Conservation (phyloP, 2,797 vertebrate genomes). For the Spinus pinus region DNA sequence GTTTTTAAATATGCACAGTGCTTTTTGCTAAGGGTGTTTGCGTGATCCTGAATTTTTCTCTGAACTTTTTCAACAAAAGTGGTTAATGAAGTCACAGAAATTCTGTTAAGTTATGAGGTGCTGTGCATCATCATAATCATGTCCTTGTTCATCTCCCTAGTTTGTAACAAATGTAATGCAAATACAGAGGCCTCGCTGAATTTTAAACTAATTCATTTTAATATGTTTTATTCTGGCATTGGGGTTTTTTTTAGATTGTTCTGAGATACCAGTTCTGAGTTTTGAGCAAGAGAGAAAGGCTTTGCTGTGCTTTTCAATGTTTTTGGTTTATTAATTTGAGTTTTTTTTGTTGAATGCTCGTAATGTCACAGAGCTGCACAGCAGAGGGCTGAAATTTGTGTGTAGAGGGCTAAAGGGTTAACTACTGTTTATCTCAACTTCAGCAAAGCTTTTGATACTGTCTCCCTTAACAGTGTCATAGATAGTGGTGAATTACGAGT, state of each 20-base stretch:
- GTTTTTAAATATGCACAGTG: background rate
- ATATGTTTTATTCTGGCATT: background rate
- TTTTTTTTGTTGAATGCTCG: background rate
- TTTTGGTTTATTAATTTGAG: background rate
- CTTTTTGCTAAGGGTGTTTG: background rate
- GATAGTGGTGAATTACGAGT: background rate
- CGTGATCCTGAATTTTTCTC: background rate
- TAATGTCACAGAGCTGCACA: background rate
- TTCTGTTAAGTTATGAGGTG: background rate
- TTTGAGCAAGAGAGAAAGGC: background rate
- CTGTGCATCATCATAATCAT: background rate
- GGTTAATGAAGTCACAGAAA: background rate
- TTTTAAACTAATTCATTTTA: background rate
- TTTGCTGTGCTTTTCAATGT: background rate
- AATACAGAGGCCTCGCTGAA: background rate
- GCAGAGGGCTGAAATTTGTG: background rate
- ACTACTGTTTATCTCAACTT: background rate
- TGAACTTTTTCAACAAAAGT: background rate
- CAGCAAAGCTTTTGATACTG: background rate
- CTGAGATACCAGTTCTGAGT: background rate
- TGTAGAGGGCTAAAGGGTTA: background rate
- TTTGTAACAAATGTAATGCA: background rate
- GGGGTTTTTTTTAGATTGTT: background rate
- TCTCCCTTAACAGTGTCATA: background rate
- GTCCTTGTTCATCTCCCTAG: background rate